Evolutionary conservation across 2,888 invertebrate species (phyloP), one percentile per base, ranked within the genome.

Genomic region (Cerastis rubricosa): DNA sequence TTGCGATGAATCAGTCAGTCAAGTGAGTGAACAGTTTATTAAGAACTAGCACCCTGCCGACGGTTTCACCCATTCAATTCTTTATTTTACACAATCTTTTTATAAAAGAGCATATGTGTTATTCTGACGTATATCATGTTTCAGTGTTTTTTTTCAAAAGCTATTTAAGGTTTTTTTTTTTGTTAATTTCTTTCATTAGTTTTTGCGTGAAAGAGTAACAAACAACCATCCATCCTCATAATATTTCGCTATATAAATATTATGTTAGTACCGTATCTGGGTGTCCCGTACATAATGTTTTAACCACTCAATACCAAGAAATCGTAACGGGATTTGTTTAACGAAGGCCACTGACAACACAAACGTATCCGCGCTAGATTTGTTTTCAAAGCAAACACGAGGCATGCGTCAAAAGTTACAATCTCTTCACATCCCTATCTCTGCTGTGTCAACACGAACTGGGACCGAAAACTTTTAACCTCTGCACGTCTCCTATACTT

Each of bases 391-490:
- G 74, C 72, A 82, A 84, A 78, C 66, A 73, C 29, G 57, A 47
- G 25, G 45, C 71, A 40, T 49, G 78, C 65, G 78, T 70, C 83
- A 70, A 68, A 82, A 84, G 74, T 84, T 83, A 71, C 71, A 43
- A 81, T 85, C 67, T 77, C 65, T 25, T 72, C 83, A 59, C 86
- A 71, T 69, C 29, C 47, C 66, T 40, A 82, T 83, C 70, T 81
- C 70, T 40, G 61, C 61, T n/a, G 22, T 69, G 78, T 82, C 73
- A 82, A 85, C 74, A 78, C 61, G 19, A 59, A 74, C 57, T 45
- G 29, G 67, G 29, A 71, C 54, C 22, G 43, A 71, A 85, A 83
- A 83, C 85, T 82, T 85, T 82, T 82, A 85, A 83, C 83, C 83
- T 74, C 68, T 45, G 59, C 59, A 57, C 49, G 54, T 78, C 66